A percentile compares a stretch with the other conserved stretches of the same genome.
These are phyloP conservation scores for Brachyopa scutellaris DNA, from an alignment of 2,888 invertebrate species.

Conservation along the genomic window DNA sequence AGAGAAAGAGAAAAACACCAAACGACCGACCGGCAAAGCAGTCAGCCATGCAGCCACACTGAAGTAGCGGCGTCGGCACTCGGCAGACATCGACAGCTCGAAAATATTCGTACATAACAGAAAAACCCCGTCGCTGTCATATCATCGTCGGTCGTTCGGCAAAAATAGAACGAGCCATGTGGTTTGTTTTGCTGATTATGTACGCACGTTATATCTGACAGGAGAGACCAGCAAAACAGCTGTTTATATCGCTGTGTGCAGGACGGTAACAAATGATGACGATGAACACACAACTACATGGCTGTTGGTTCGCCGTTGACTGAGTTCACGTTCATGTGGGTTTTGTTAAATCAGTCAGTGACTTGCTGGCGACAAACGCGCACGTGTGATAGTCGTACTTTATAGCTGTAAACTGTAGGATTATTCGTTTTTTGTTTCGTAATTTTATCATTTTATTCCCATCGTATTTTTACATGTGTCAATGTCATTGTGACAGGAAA, in stretches of 20 bases:
- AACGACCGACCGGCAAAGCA: slow-evolving; percentile 43
- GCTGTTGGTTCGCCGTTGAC: not conserved
- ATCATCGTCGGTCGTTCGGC: slow-evolving; percentile 43
- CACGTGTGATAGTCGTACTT: slow-evolving; percentile 10
- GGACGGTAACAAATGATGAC: slow-evolving; percentile 10
- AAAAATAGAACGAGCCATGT: slow-evolving; percentile 69
- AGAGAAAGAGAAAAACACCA: slow-evolving; percentile 13
- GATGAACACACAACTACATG: slow-evolving; percentile 44
- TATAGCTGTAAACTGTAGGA: not conserved
- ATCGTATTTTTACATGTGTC: slow-evolving; percentile 54
- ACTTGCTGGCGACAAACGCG: slow-evolving; percentile 45
- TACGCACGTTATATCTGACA: slow-evolving; percentile 38
- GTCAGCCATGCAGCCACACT: slow-evolving; percentile 37
- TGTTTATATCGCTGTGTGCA: slow-evolving; percentile 30
- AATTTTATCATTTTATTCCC: not conserved
- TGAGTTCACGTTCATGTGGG: slow-evolving; percentile 59
- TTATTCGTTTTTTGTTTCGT: not conserved
- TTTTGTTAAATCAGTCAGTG: slow-evolving; percentile 64
- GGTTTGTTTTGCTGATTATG: slow-evolving; percentile 46
- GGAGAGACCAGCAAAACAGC: slow-evolving; percentile 46
- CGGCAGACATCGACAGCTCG: slow-evolving; percentile 26
- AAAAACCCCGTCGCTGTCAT: slow-evolving; percentile 24
- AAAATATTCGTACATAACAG: slow-evolving; percentile 35
- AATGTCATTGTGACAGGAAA: slow-evolving; percentile 39
- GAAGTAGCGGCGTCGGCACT: slow-evolving; percentile 5